Evolutionary conservation across 2,797 vertebrate genomes (phyloP), one percentile per base, ranked within the genome.

Genomic region (Limosa lapponica): DNA sequence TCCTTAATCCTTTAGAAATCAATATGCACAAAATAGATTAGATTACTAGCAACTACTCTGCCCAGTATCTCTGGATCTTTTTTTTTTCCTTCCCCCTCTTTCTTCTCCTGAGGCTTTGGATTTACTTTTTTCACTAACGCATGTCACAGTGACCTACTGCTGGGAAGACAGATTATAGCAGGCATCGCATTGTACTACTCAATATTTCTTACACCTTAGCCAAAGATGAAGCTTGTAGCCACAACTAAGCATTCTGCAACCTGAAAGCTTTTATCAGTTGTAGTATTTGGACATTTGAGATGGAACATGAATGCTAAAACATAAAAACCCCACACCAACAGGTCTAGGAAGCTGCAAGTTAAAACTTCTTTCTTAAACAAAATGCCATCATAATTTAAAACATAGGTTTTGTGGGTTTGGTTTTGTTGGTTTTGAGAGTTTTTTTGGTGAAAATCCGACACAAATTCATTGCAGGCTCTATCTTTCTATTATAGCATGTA

Each of bases 51-150:
- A 2, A 44, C 20, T 28, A 22, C 27, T 27, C 74, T 54, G 19
- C 12, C 7, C 32, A 23, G 0, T 32, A 64, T 18, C 37, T 64
- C 30, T 0, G 0, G 5, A 59, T 5, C 10, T 37, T 18, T 48
- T 15, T 70, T 3, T 17, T 13, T 8, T 6, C 27, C 25, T 24
- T 14, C 6, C 8, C 28, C 5, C 6, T 2, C 4, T 22, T 25
- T 12, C 13, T 3, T 13, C 22, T 3, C 2, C 28, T 13, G 15
- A 3, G 39, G 54, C n/a, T 62, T 1, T 39, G n/a, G 73, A 61
- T 80, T 74, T 52, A n/a, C 1, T 0, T 55, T 61, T 83, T 80
- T 82, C 51, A 77, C 9, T 36, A 79, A 46, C 0, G 2, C 7
- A 51, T 6, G 5, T 49, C 66, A 64, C 27, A 61, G 27, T 24